Evolutionary conservation across 2,113 vertebrate species (phyloP), one percentile per base, ranked within the genome.

Genomic region (Saimiri boliviensis): DNA sequence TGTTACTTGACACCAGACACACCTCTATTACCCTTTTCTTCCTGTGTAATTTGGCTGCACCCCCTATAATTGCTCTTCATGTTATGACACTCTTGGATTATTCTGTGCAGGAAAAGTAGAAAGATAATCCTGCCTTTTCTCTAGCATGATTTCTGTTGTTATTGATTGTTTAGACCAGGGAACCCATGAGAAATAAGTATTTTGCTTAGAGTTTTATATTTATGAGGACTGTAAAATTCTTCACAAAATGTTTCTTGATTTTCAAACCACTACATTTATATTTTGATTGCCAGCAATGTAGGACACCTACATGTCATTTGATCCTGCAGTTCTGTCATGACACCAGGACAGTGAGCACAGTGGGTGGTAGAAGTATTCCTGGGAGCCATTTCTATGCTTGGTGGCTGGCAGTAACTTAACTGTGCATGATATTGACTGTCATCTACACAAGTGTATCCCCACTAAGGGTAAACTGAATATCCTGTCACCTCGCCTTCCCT

Each of bases 121-220:
- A 68, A 73, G 35, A 32, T 56, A n/a, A 58, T 63, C 63, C 37
- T 93, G 70, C 4, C 23, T 88, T 63, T 77, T 13, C 23, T 49
- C 3, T 76, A 49, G 9, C 25, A 80, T 17, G 21, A 76, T 73
- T 11, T 21, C 88, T 95, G 91, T 56, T 27, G 42, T 52, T 91
- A 23, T 63, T 85, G 76, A 58, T 88, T 25, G 58, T 11, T 97
- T 93, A 80, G 54, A 56, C 47, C 54, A 83, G 40, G 12, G 9
- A 4, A 4, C 6, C 70, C 8, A 19, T 9, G 40, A 83, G n/a
- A 93, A 89, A 91, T 60, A 56, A 93, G 76, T 93, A 37, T 19
- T 84, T n/a, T 93, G 17, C 40, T 68, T 93, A 47, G 1, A 40
- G 83, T 86, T 91, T 86, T 81, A 82, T 70, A 79, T 32, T 76